Evolutionary conservation across 2,888 invertebrate species (phyloP), one percentile per base, ranked within the genome.

Genomic region (Eupithecia dodoneata): DNA sequence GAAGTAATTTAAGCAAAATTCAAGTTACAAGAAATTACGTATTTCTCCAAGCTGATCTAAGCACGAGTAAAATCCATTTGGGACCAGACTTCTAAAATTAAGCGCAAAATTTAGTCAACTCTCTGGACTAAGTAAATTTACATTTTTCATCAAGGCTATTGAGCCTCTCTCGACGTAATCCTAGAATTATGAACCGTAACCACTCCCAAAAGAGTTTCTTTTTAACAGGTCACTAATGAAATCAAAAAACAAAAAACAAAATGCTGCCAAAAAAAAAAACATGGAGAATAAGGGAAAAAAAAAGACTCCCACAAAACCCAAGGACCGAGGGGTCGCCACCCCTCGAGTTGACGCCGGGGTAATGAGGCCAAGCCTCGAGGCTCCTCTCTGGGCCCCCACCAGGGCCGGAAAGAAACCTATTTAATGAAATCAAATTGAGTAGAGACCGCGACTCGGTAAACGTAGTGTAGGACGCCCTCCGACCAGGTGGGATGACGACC

Each of bases 131-230:
- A 18, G 59, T 59, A 59, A 59, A 59, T 59, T 59, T 59, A 59
- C 59, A 63, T 63, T 30, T 63, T 63, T 63, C 18, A 63, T 63
- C 63, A 63, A 63, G 30, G 4, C 30, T 30, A 18, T 63, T 63
- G 63, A 63, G 63, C 75, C 73, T 67, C 66, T 72, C 72, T 10
- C 67, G 42, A 44, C 44, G 15, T 63, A 30, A 30, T 63, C 63
- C 63, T 63, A 63, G 75, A 79, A 63, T 63, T 30, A 63, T 10
- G 63, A 63, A 18, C 63, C 63, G 63, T 63, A 63, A 63, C 30
- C 63, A 63, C 63, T 63, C 63, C 63, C 63, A 18, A 30, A 63
- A 30, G 63, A 63, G 10, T 63, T 63, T 63, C 18, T 63, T 63
- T 59, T 63, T 63, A 59, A 59, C 41, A 66, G 66, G 41, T 15